Evolutionary conservation across 2,797 vertebrate species (phyloP), one percentile per base, ranked within the genome.

Genomic region (Anomalospiza imberbis): DNA sequence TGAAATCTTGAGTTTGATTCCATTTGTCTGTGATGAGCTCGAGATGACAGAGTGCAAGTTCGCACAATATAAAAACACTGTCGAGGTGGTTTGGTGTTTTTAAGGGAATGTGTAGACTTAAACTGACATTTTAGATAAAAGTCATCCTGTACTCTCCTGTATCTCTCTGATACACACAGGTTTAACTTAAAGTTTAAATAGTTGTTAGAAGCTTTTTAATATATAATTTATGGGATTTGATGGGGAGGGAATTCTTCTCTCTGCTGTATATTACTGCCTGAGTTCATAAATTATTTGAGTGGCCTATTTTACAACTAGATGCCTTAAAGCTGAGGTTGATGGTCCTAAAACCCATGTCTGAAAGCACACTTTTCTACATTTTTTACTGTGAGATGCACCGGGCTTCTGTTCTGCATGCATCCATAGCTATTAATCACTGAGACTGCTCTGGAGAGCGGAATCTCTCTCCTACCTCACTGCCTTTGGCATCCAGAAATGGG

Each of bases 261-360:
- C 20, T 68, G 29, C 81, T 78, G 51, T 54, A 34, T 88, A 34
- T 88, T 94, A 13, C 80, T 75, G 66, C 70, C 62, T 62, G 73
- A 86, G 91, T 91, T 95, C 80, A 95, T 95, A 78, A 96, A 96
- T 95, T 92, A 93, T 94, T 95, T 94, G 85, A 73, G 73, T 94
- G 91, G 22, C 89, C 93, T 95, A 63, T 94, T 96, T 95, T 94
- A 76, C 80, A 86, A 42, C 80, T 90, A 76, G 74, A 53, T 91
- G 63, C 48, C 77, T 90, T 32, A 85, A 47, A 92, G 79, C 70
- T 85, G 75, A 78, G 40, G 45, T 28, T 57, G 32, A 10, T 88
- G 72, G 57, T 81, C 70, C 48, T 94, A 86, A 93, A 95, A 55
- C 36, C 68, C 26, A 6, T 7, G 26, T 71, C 50, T 86, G 79